phyloP scores from a whole-genome alignment of 2,113 vertebrate genomes.

The Echinops telfairi region DNA sequence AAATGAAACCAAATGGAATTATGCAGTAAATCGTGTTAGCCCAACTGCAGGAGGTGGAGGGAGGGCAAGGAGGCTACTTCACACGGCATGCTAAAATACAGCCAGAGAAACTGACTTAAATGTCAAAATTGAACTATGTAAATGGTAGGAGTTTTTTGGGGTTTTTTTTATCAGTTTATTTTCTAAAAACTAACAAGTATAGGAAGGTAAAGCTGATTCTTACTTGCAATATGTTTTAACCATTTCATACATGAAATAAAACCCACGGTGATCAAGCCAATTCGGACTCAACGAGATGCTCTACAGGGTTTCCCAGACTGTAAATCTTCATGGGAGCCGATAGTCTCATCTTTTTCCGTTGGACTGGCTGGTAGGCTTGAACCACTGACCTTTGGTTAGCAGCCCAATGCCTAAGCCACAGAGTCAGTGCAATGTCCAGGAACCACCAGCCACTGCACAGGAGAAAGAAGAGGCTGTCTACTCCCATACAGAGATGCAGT shows the following conservation, averaged over 20 bases:
- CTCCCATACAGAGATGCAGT: no score
- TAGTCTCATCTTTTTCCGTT: no score
- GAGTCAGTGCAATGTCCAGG: no score
- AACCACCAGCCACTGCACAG: no score
- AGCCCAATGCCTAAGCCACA: no score
- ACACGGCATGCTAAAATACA: neutral
- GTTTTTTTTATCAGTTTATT: neutral
- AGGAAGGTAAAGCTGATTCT: neutral
- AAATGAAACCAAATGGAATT: slow-evolving; percentile 47
- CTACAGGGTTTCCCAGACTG: no score
- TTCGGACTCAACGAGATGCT: no score
- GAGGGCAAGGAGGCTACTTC: neutral
- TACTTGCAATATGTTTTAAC: neutral
- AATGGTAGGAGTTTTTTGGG: neutral
- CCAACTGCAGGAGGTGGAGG: neutral
- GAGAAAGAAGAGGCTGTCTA: no score
- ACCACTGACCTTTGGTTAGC: no score
- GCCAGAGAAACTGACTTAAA: neutral
- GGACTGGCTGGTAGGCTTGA: no score
- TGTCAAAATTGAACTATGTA: slow-evolving; percentile 11
- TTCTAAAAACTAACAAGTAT: neutral
- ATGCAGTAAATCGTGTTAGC: neutral
- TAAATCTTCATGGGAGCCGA: no score
- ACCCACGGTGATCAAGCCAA: no score
- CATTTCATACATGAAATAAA: neutral